Evolutionary conservation across 1,140 invertebrate species (phyloP).

Genomic region (Saccostrea echinata): DNA sequence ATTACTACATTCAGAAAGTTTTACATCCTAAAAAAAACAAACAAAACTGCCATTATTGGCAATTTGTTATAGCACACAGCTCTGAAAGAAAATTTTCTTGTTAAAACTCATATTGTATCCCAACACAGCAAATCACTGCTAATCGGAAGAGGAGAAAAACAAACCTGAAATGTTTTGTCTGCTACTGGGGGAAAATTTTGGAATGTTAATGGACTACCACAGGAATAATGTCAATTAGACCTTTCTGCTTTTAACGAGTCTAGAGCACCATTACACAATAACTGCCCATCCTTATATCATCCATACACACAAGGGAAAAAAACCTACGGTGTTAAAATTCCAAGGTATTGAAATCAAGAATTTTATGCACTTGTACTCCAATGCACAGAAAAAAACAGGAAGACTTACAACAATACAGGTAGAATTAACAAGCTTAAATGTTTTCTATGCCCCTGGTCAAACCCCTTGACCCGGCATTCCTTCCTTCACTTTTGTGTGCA

Average conservation of each 20-base stretch:
- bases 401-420: neutral
- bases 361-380: conserved; percentile 16
- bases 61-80: neutral
- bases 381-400: conserved; percentile 11
- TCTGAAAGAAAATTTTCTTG: neutral
- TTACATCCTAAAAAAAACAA: neutral
- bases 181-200: neutral
- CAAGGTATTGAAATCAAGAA: conserved; percentile 11
- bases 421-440: conserved; percentile 1
- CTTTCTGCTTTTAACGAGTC: neutral
- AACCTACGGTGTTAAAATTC: conserved; percentile 10
- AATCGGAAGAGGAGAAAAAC: neutral
- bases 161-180: conserved; percentile 33
- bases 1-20: neutral
- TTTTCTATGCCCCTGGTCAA: neutral
- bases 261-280: conserved; percentile 12
- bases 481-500: conserved; percentile 31
- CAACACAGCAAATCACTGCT: neutral
- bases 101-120: neutral
- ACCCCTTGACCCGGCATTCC: conserved; percentile 7
- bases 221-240: neutral
- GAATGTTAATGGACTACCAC: conserved; percentile 11
- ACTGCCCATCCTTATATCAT: conserved; percentile 3
- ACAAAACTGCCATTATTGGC: neutral
- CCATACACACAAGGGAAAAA: neutral